A percentile compares a stretch with the other conserved stretches of the same genome.
Evolutionary conservation across 2,888 invertebrate genomes (phyloP).

Genomic region (Papilio elwesi): DNA sequence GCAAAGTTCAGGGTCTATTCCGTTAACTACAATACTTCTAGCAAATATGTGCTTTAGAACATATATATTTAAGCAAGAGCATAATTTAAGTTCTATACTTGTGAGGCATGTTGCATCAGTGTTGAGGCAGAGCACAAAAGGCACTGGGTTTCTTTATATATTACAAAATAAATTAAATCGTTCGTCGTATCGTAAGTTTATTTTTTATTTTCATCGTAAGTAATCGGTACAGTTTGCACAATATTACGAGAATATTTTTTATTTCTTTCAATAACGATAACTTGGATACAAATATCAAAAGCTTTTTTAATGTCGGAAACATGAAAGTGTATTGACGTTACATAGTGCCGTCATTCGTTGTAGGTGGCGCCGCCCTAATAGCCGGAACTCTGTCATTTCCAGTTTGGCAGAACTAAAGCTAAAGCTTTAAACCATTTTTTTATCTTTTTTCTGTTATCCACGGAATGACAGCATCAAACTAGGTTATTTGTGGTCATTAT

Average conservation of each 20-base stretch:
- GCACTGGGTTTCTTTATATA: no score
- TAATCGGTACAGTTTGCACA: no score
- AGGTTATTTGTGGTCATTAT: background rate
- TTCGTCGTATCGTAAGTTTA: no score
- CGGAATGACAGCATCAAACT: slow-evolving; percentile 2
- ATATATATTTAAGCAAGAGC: background rate
- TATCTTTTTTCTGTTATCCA: background rate
- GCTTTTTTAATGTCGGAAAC: background rate
- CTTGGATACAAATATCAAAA: background rate
- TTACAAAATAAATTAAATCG: no score
- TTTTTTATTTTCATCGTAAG: no score
- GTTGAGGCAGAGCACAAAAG: no score
- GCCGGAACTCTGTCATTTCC: slow-evolving; percentile 34
- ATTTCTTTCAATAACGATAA: background rate
- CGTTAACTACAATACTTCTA: background rate
- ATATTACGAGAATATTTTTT: background rate
- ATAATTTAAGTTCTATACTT: background rate
- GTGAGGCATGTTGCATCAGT: no score
- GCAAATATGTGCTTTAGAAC: background rate
- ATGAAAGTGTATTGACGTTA: slow-evolving; percentile 17
- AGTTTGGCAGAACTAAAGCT: slow-evolving; percentile 11
- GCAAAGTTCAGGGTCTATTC: slow-evolving; percentile 11
- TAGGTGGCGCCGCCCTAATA: slow-evolving; percentile 23
- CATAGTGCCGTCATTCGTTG: slow-evolving; percentile 3
- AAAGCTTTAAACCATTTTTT: background rate